Evolutionary conservation across 2,888 invertebrate species (phyloP), one percentile per base, ranked within the genome.

Genomic region (Clepsis dumicolana): DNA sequence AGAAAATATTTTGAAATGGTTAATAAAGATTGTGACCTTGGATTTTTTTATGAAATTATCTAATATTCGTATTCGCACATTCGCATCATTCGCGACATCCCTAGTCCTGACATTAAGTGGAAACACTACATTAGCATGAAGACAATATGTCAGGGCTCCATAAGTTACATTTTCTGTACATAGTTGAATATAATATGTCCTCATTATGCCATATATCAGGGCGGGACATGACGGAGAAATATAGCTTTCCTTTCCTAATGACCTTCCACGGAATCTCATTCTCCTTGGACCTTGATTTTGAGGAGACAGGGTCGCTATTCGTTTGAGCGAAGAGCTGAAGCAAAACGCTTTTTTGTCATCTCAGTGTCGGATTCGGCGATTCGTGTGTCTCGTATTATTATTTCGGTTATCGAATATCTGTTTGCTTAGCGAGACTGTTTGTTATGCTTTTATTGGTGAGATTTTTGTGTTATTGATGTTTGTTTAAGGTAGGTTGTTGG

Each of bases 171-270:
- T 66, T 65, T 41, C 59, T 62, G 60, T 66, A 66, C 61, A 54
- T 38, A 66, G 35, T 56, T 32, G 62, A 62, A 56, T 66, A 66
- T 66, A 61, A 66, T 66, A 61, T 62, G 66, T 66, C 66, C 66
- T 61, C 66, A 66, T 66, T 66, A 66, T 44, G 62, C 44, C 62
- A 54, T 66, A 66, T 56, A 62, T 62, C 52, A 65, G 65, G 66
- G 61, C 25, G 18, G 27, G 44, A 38, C 38, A 27, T 56, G 62
- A 66, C 66, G 56, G 54, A 16, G 66, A 66, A 66, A 66, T 66
- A 66, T 66, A 48, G 56, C 24, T 56, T 48, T 35, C 61, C 53
- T 54, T 61, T 44, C 61, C 66, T 66, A 66, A 66, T 62, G 66
- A 66, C 66, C 62, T 41, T 7, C 27, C 0, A 2, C 14, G 16